Percentiles rank a stretch among this genome's conserved stretches.
Evolutionary conservation across 2,888 invertebrate species (phyloP).

Genomic region (Acronicta leporina): DNA sequence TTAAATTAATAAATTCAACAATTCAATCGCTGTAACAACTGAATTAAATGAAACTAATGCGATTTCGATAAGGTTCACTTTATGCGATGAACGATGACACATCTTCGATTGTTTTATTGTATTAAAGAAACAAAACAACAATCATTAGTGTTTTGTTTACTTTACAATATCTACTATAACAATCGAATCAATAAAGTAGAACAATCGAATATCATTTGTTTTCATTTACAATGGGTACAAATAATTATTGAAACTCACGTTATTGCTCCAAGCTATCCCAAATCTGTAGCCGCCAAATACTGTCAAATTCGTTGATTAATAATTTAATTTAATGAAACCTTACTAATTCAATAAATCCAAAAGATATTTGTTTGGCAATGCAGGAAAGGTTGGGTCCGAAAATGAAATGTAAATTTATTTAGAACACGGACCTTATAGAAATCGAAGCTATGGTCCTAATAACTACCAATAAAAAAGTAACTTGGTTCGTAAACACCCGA

Average conservation of each 20-base stretch:
- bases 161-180: constrained; percentile 13
- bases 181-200: constrained; percentile 34
- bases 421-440: background rate
- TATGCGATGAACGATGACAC: constrained; percentile 8
- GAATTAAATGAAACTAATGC: constrained; percentile 21
- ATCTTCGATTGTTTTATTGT: constrained; percentile 22
- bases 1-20: constrained; percentile 7
- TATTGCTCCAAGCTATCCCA: constrained; percentile 46
- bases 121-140: background rate
- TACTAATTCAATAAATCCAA: constrained; percentile 40
- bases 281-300: constrained; percentile 42
- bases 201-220: constrained; percentile 36
- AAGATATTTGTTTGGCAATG: constrained; percentile 34
- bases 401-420: constrained; percentile 19
- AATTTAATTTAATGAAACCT: constrained; percentile 47
- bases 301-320: constrained; percentile 40
- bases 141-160: constrained; percentile 25
- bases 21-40: constrained; percentile 12
- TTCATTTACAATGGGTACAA: constrained; percentile 19
- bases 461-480: too few species aligned
- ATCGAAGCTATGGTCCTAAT: background rate
- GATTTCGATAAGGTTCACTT: background rate
- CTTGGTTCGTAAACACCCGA: too few species aligned
- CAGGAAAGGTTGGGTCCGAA: constrained; percentile 29
- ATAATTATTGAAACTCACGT: constrained; percentile 37